These are phyloP conservation scores for Apeltes quadracus DNA, from an alignment of 2,113 vertebrate species.

Conservation along the genomic window DNA sequence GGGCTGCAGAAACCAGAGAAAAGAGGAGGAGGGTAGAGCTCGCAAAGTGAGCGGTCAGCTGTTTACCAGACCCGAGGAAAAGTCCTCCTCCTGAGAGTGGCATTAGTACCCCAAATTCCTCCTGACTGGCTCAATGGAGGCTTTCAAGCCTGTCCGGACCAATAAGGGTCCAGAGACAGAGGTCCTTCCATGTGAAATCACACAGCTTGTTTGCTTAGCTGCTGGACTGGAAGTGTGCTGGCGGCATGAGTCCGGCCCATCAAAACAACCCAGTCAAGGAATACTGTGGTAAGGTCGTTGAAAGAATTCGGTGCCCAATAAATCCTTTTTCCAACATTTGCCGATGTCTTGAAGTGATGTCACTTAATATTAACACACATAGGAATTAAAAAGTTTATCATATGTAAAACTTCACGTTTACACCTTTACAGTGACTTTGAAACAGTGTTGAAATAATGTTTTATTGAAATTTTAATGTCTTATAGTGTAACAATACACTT, in stretches of 20 bases:
- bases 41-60: conserved; percentile 63
- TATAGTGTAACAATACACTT: not conserved
- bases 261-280: conserved; percentile 10
- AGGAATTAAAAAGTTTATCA: not conserved
- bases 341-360: not conserved
- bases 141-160: conserved; percentile 71
- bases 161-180: conserved; percentile 64
- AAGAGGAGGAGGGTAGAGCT: conserved; percentile 49
- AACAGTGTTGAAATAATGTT: not conserved
- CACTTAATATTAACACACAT: too few species aligned
- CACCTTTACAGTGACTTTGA: too few species aligned
- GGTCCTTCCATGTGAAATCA: conserved; percentile 63
- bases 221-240: conserved; percentile 58
- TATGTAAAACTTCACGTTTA: not conserved
- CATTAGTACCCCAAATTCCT: conserved; percentile 72
- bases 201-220: conserved; percentile 79
- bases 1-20: conserved; percentile 11
- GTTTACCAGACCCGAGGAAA: conserved; percentile 73
- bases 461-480: not conserved
- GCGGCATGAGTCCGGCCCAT: conserved; percentile 26
- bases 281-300: conserved; percentile 7
- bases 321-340: not conserved
- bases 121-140: conserved; percentile 70
- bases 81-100: conserved; percentile 68
- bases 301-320: conserved; percentile 42